A percentile compares a stretch with the other conserved stretches of the same genome.
These are phyloP conservation scores for Nomada flava DNA, from an alignment of 2,888 invertebrate species.

Conservation along the genomic window DNA sequence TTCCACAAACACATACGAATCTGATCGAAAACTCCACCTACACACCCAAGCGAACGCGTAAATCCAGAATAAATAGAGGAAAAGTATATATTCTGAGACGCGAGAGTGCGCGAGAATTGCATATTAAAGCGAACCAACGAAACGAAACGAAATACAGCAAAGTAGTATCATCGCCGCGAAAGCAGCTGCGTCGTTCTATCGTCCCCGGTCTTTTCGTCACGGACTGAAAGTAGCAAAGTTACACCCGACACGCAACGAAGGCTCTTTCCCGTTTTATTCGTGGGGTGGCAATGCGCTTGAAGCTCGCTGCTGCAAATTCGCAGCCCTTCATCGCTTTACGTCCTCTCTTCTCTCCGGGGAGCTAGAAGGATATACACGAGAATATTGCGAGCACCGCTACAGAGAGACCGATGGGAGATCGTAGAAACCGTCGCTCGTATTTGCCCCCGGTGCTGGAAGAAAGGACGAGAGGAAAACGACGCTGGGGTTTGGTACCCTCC, in stretches of 20 bases:
- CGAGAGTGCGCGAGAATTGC: background rate
- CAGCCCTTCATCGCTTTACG: constrained; percentile 62
- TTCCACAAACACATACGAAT: background rate
- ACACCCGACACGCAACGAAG: constrained; percentile 50
- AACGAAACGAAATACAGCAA: background rate
- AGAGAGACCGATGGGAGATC: constrained; percentile 59
- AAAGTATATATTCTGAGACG: background rate
- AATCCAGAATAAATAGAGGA: background rate
- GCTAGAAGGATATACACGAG: constrained; percentile 16
- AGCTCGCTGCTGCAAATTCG: constrained; percentile 58
- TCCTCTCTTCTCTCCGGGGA: constrained; percentile 37
- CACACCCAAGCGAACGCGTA: background rate
- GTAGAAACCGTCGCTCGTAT: constrained; percentile 64
- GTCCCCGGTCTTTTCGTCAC: constrained; percentile 35
- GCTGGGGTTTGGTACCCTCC: constrained; percentile 65
- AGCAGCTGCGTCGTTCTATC: background rate
- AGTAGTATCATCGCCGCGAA: constrained; percentile 3
- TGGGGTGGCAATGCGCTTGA: constrained; percentile 51
- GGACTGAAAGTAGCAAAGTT: constrained; percentile 37
- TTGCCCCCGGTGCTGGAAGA: constrained; percentile 65
- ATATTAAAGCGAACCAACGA: constrained; percentile 30
- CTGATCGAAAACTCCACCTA: too few species aligned
- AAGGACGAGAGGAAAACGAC: constrained; percentile 61
- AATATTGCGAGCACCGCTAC: constrained; percentile 49
- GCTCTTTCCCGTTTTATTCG: constrained; percentile 55